These are phyloP conservation scores for Falco cherrug DNA, from an alignment of 2,797 vertebrate species.

Conservation along the genomic window DNA sequence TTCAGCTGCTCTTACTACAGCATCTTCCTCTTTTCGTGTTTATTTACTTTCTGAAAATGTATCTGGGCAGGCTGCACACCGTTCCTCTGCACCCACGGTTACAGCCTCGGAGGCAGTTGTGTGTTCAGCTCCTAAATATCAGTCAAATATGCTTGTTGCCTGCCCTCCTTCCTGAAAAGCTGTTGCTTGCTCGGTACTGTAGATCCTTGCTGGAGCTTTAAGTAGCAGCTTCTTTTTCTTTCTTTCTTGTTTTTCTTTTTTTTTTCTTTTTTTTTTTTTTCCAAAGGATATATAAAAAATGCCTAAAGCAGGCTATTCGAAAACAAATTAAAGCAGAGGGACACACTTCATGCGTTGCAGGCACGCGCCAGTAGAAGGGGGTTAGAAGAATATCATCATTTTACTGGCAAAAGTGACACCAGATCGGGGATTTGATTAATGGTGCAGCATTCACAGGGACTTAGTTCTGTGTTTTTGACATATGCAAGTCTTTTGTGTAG, in stretches of 20 bases:
- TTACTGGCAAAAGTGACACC: conserved; percentile 67
- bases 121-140: conserved; percentile 15
- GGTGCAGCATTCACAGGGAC: conserved; percentile 48
- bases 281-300: conserved; percentile 31
- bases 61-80: conserved; percentile 27
- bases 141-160: neutral
- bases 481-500: conserved; percentile 71
- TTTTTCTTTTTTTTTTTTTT: neutral
- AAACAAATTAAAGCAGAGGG: conserved; percentile 61
- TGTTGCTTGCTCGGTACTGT: neutral
- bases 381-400: conserved; percentile 54
- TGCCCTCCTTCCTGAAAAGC: neutral
- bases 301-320: conserved; percentile 44
- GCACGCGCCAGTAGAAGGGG: conserved; percentile 24
- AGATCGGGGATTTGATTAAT: conserved; percentile 71
- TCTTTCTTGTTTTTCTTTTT: neutral
- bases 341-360: conserved; percentile 50
- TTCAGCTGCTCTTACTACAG: conserved; percentile 16
- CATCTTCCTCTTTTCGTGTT: conserved; percentile 48
- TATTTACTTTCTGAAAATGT: conserved; percentile 48
- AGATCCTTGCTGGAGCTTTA: conserved; percentile 8
- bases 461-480: conserved; percentile 66
- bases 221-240: neutral
- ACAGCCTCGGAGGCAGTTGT: conserved; percentile 24
- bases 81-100: conserved; percentile 9